Evolutionary conservation across 1,140 invertebrate genomes (phyloP), one percentile per base, ranked within the genome.

Genomic region (Trinorchestia longiramus): DNA sequence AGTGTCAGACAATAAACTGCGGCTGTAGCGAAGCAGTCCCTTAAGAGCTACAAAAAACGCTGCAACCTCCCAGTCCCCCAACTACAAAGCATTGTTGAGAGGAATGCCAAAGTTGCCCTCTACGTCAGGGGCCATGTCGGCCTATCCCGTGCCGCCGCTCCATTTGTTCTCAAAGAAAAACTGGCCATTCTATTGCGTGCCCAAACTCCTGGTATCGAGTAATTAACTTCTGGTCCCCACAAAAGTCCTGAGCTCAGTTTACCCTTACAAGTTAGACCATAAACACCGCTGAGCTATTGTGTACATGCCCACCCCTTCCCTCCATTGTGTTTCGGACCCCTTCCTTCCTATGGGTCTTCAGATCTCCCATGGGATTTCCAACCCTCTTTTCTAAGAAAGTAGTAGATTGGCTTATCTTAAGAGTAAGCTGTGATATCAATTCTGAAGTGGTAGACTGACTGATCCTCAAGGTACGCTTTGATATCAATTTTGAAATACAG

Each of bases 181-280:
- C 92, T 94, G 41, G 43, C 44, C 43, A 45, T 94, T 94, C 92
- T 94, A 94, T 94, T 94, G 92, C 43, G 92, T 94, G 92, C 92
- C 92, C 92, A 4, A 43, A 94, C 41, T 77, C 43, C 44, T 94
- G 92, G 92, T 94, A 94, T 94, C 92, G 43, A 94, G 43, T 94
- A 94, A 94, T 94, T 94, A 94, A 94, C 92, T 94, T 94, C 92
- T 94, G 92, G 92, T 94, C 92, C 36, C 92, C 92, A 94, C 92
- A 94, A 94, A 94, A 94, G 92, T 94, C 92, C 44, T 43, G 44
- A 94, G 43, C 43, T 94, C 43, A 94, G 92, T 94, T 94, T 94
- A 94, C 44, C 92, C 92, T 94, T 94, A 44, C 92, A 94, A 94
- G 92, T 94, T 94, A 36, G 43, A 47, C 92, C 92, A 94, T 94